Conservation (phyloP, 2,113 vertebrate species). For the Motacilla alba region DNA sequence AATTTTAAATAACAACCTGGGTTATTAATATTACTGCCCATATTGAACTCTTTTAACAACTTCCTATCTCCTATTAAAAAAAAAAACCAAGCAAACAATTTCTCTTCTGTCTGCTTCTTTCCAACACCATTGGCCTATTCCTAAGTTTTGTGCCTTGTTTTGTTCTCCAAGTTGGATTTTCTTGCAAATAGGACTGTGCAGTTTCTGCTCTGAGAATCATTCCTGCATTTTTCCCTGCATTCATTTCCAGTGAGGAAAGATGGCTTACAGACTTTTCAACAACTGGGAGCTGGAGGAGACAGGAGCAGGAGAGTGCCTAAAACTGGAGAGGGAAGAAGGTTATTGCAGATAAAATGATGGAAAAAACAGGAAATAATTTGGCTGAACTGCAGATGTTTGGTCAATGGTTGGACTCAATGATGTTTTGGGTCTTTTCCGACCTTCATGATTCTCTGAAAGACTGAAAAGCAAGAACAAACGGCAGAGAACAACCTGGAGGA, state of each 20-base stretch:
- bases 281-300: neutral
- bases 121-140: neutral
- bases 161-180: neutral
- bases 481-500: neutral
- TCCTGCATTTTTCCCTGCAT: neutral
- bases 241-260: neutral
- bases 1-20: neutral
- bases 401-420: accelerated
- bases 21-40: neutral
- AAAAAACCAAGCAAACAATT: neutral
- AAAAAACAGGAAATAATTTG: neutral
- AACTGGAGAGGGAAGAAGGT: neutral
- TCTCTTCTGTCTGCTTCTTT: neutral
- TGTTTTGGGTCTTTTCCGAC: neutral
- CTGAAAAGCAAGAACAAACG: neutral
- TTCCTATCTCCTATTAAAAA: neutral
- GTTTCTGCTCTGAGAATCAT: neutral
- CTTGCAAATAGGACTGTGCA: neutral
- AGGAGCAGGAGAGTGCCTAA: neutral
- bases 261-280: neutral
- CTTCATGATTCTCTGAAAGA: neutral
- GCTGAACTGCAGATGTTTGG: neutral
- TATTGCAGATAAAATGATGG: neutral
- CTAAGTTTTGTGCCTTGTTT: neutral
- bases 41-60: neutral